A percentile compares a stretch with the other conserved stretches of the same genome.
phyloP scores from a whole-genome alignment of 2,888 invertebrate genomes.

The Epinotia nisella region DNA sequence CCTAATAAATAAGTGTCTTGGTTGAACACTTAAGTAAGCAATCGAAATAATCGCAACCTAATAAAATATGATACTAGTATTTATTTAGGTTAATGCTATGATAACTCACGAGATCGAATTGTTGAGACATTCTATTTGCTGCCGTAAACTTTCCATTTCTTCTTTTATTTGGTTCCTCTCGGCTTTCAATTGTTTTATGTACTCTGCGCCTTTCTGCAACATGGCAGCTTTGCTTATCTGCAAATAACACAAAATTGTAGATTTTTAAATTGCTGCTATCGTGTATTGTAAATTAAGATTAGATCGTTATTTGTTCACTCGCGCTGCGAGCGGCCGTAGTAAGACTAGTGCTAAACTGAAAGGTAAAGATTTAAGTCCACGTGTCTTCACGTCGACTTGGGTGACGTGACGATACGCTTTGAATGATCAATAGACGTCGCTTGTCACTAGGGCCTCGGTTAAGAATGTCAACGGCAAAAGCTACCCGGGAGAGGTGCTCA shows the following conservation, averaged over 20 bases:
- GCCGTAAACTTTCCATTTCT: conserved; percentile 93
- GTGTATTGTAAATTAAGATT: not conserved
- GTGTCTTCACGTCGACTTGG: too few species aligned
- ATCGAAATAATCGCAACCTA: not conserved
- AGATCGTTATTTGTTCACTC: conserved; percentile 7
- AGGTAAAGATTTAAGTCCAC: not conserved
- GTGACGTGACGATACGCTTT: too few species aligned
- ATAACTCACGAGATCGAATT: conserved; percentile 92
- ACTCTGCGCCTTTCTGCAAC: conserved; percentile 98
- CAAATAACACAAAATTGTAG: conserved; percentile 47
- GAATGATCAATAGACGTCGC: not conserved
- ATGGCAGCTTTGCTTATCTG: conserved; percentile 97
- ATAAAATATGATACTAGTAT: not conserved
- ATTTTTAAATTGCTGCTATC: not conserved
- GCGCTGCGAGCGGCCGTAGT: too few species aligned
- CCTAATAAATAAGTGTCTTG: not conserved
- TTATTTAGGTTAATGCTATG: not conserved
- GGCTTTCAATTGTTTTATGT: conserved; percentile 93
- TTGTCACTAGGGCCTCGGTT: not conserved
- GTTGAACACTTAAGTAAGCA: not conserved
- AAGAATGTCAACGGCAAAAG: not conserved
- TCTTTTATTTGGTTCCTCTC: conserved; percentile 95
- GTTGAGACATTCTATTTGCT: conserved; percentile 96
- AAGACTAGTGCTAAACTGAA: not conserved
- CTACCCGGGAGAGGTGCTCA: too few species aligned